A percentile compares a stretch with the other conserved stretches of the same genome.
Evolutionary conservation across 2,797 vertebrate species (phyloP).

Genomic region (Petrocephalus sullivani): DNA sequence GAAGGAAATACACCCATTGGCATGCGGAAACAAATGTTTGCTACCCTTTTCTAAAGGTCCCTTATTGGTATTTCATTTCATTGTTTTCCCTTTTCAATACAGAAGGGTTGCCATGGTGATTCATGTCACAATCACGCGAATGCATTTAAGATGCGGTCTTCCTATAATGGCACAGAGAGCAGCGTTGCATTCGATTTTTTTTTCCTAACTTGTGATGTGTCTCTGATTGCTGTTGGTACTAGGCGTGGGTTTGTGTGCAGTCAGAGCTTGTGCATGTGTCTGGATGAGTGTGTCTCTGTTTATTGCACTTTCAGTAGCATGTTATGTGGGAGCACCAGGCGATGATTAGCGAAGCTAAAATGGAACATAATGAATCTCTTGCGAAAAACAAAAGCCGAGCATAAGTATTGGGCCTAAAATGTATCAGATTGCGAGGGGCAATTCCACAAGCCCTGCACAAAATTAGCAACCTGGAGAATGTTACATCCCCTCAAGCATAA

Average conservation of each 20-base stretch:
- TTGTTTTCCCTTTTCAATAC: conserved; percentile 40
- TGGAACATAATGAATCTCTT: not conserved
- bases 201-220: not conserved
- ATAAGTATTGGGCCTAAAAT: not conserved
- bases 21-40: conserved; percentile 18
- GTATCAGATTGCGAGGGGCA: not conserved
- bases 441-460: not conserved
- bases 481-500: not conserved
- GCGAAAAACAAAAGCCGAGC: not conserved
- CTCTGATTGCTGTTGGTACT: not conserved
- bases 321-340: not conserved
- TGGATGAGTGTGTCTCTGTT: conserved; percentile 1
- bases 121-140: conserved; percentile 36
- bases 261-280: conserved; percentile 19
- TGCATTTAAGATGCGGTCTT: conserved; percentile 36
- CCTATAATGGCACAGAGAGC: conserved; percentile 30
- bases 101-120: conserved; percentile 35
- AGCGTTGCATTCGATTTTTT: not conserved
- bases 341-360: not conserved
- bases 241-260: not conserved
- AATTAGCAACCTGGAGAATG: not conserved
- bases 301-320: not conserved
- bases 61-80: conserved; percentile 39
- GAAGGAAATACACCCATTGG: conserved; percentile 28
- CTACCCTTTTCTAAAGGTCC: conserved; percentile 25